Conservation (phyloP, 2,113 vertebrate genomes). For the Percina caprodes region DNA sequence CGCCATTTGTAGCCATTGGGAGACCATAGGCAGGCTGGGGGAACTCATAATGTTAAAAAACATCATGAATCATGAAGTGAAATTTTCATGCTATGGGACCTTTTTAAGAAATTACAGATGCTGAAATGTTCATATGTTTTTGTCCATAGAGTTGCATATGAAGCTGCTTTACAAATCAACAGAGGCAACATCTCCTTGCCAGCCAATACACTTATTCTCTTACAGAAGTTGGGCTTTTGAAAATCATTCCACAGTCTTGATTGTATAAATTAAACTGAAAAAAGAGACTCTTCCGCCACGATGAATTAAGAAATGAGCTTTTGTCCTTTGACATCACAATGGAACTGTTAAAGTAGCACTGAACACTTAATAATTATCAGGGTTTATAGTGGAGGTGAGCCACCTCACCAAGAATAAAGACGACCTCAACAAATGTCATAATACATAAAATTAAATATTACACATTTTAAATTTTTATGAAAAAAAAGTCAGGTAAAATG, state of each 20-base stretch:
- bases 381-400: neutral
- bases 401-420: no score
- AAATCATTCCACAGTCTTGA: conserved; percentile 12
- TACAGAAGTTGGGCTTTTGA: conserved; percentile 51
- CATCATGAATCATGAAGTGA: no score
- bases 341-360: neutral
- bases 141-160: conserved; percentile 11
- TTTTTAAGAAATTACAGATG: conserved; percentile 2
- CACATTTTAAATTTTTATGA: neutral
- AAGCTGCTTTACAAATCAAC: conserved; percentile 49
- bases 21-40: no score
- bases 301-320: conserved; percentile 10
- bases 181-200: conserved; percentile 22
- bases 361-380: neutral
- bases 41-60: no score
- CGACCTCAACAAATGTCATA: no score
- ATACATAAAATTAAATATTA: neutral
- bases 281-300: conserved; percentile 9
- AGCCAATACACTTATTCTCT: conserved; percentile 42
- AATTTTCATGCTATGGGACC: no score
- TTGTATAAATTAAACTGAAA: conserved; percentile 28
- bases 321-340: neutral
- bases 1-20: no score
- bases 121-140: neutral
- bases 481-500: no score